Percentiles rank a stretch among this genome's conserved stretches.
Conservation (phyloP, 1,140 invertebrate genomes). For the Formica exsecta region DNA sequence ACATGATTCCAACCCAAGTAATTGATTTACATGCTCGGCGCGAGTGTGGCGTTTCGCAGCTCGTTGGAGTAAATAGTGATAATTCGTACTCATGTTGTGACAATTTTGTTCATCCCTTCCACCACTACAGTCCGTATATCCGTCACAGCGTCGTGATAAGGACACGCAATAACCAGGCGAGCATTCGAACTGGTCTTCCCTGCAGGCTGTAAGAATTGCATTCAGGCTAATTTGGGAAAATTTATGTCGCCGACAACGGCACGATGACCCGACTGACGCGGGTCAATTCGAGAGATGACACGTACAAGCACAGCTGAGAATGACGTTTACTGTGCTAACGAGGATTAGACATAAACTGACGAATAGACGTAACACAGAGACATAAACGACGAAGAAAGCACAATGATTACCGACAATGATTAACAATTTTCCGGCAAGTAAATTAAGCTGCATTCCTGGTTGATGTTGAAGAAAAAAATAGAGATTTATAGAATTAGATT, state of each 20-base stretch:
- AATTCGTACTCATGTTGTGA: constrained; percentile 80
- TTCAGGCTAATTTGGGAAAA: constrained; percentile 71
- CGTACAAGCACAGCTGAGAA: constrained; percentile 49
- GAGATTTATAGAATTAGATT: constrained; percentile 8
- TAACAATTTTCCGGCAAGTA: constrained; percentile 5
- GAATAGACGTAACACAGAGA: constrained; percentile 39
- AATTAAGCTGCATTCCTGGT: constrained; percentile 35
- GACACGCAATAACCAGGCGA: constrained; percentile 89
- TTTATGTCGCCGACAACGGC: constrained; percentile 42
- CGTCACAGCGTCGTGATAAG: constrained; percentile 89
- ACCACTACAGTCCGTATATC: constrained; percentile 89
- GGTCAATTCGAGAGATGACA: constrained; percentile 57
- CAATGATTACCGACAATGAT: neutral
- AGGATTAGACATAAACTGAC: constrained; percentile 43
- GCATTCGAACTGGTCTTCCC: constrained; percentile 87
- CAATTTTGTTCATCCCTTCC: constrained; percentile 90
- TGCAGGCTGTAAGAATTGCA: constrained; percentile 84
- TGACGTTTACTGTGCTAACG: constrained; percentile 34
- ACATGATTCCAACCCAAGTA: constrained; percentile 22
- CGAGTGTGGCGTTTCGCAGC: constrained; percentile 4
- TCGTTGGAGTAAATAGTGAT: constrained; percentile 61
- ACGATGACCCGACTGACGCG: constrained; percentile 32
- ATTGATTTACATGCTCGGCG: constrained; percentile 45
- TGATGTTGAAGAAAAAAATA: constrained; percentile 8
- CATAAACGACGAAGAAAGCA: constrained; percentile 23